Evolutionary conservation across 2,888 invertebrate genomes (phyloP).

Genomic region (Charanyca ferruginea): DNA sequence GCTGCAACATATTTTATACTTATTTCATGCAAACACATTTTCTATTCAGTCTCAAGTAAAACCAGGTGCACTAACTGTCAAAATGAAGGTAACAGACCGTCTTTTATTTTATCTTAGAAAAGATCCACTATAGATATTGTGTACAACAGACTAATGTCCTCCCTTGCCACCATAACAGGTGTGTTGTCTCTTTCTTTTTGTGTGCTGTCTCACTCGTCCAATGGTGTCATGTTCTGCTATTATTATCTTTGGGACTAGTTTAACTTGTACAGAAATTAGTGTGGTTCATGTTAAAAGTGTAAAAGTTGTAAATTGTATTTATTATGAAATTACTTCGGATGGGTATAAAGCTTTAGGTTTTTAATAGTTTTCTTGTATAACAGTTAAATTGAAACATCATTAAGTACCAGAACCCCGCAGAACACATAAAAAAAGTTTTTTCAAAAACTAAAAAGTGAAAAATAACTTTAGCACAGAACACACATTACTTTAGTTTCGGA

Average conservation of each 20-base stretch:
- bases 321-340: neutral
- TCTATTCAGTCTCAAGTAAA: slow-evolving; percentile 38
- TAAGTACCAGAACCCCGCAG: no score
- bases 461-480: no score
- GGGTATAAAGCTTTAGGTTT: neutral
- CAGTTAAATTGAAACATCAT: neutral
- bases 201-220: slow-evolving; percentile 57
- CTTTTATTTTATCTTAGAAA: slow-evolving; percentile 43
- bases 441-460: no score
- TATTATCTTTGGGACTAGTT: slow-evolving; percentile 67
- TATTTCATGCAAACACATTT: slow-evolving; percentile 53
- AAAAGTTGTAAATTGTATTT: neutral
- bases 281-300: slow-evolving; percentile 49
- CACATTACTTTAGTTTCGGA: no score
- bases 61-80: slow-evolving; percentile 42
- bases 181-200: slow-evolving; percentile 53
- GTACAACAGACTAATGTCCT: slow-evolving; percentile 43
- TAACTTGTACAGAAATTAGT: slow-evolving; percentile 67
- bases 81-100: slow-evolving; percentile 29
- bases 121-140: slow-evolving; percentile 21
- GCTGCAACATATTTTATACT: slow-evolving; percentile 41
- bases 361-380: neutral
- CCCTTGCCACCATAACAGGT: slow-evolving; percentile 39
- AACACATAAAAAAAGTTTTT: no score
- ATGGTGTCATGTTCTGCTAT: slow-evolving; percentile 69